Evolutionary conservation across 1,140 invertebrate genomes (phyloP), one percentile per base, ranked within the genome.

Genomic region (Caenorhabditis inopinata): DNA sequence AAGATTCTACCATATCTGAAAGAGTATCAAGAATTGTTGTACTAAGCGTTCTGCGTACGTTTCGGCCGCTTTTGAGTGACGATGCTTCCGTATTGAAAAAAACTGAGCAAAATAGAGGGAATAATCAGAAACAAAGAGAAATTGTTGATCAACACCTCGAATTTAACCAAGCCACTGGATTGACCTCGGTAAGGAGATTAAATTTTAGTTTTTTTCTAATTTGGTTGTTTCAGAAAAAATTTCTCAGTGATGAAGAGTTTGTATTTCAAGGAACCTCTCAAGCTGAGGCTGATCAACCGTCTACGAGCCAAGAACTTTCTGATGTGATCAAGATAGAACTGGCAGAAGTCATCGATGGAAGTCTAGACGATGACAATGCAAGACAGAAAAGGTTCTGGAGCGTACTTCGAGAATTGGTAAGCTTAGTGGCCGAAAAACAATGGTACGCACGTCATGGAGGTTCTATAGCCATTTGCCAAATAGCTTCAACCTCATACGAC

Each of bases 91-190:
- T 32, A 6, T 23, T 49, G 23, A 42, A 35, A 38, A 58, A 58
- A 16, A 16, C 51, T 4, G 32, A 42, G 21, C 18, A 68, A 68
- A 32, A 68, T 16, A 4, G 58, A 68, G 32, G 58, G 12, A 38
- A 29, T 42, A 29, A 68, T 16, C 11, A 32, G 32, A 68, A 38
- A 27, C 78, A 80, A 7, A 25, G 78, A 74, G 32, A 68, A 58
- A 48, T 80, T n/a, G 35, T 80, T 14, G 78, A 80, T 74, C 46
- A 80, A 16, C 78, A 80, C n/a, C 47, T 80, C 1, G 78, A 80
- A 21, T 53, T 45, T 16, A 47, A 68, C 23, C 23, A 4, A 2
- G 45, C n/a, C 14, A 51, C 48, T n/a, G 51, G 53, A 27, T 27
- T 74, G 5, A 42, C 18, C 35, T 79, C 62, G 38, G 49, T 68